Base-by-base conservation (phyloP, 2,888 invertebrate species). In the Tachina fera region DNA sequence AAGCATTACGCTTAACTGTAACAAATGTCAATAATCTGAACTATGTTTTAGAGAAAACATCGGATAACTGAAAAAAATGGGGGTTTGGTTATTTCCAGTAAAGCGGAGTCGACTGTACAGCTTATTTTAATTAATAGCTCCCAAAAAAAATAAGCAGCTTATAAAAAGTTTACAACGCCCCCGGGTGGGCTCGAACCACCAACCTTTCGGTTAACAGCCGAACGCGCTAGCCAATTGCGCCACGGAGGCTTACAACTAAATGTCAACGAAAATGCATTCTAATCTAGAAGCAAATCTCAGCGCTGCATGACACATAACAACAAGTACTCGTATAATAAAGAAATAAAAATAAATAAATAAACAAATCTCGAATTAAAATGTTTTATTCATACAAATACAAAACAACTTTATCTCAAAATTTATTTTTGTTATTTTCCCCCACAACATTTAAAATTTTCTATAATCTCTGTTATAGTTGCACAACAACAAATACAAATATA, bases 181-280 rank as follows among this genome's bases (percentile, higher is more conserved):
- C 97, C 96, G 96, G 97, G 97, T 97, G 97, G 97, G 96, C 96
- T 97, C 96, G 97, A 97, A 97, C 97, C 97, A 97, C 97, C 97
- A 97, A 97, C 97, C 97, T 97, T 97, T 97, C 97, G 97, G 97
- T 97, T 97, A 97, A 97, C 97, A 97, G 97, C 97, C 97, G 97
- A 97, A 97, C 97, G 97, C 97, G 97, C 97, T 97, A 97, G 94
- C 97, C 97, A 92, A 97, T 97, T 97, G 97, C 97, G 97, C 97
- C 97, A 97, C 97, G 96, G 92, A 92, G 92, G 92, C 92, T 22
- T 8, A 51, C 19, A 14, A 0, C 0, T 1, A 2, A 9, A 1
- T 9, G 2, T 16, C 1, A 61, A 22, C 51, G n/a, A n/a, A 63
- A 11, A 41, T 31, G 13, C 22, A 6, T 3, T 63, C 31, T 45